A percentile compares a stretch with the other conserved stretches of the same genome.
Conservation (phyloP, 2,113 vertebrate genomes). For the Periophthalmodon schlosseri region DNA sequence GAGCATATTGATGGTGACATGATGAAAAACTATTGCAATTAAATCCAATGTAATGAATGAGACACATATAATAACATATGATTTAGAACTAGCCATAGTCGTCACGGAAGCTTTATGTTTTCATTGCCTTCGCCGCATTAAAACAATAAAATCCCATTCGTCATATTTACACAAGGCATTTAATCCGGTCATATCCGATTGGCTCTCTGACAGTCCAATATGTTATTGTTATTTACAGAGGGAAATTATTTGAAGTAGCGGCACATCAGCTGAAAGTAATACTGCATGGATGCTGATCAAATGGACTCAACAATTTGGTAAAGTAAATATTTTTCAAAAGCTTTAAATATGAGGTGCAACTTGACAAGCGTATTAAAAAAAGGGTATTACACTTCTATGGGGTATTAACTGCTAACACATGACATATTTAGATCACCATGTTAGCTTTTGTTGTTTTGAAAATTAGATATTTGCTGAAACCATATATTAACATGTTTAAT, state of each 20-base stretch:
- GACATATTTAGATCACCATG: no score
- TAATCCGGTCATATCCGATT: conserved; percentile 10
- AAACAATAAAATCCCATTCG: conserved; percentile 20
- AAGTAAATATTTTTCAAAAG: conserved; percentile 46
- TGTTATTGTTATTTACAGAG: conserved; percentile 17
- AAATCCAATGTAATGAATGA: background rate
- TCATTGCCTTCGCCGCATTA: conserved; percentile 6
- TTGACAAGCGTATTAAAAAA: no score
- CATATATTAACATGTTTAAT: no score
- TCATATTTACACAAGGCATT: conserved; percentile 23
- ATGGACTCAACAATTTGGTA: conserved; percentile 30
- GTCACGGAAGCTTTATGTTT: background rate
- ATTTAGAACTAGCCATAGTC: background rate
- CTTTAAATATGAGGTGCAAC: no score
- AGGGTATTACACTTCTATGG: no score
- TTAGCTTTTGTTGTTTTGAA: no score
- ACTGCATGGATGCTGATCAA: conserved; percentile 40
- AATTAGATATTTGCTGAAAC: no score
- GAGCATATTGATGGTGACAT: no score
- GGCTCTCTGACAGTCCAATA: conserved; percentile 39
- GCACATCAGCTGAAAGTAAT: conserved; percentile 21
- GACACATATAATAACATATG: background rate
- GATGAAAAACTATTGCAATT: no score
- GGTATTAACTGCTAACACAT: no score
- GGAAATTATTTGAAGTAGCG: conserved; percentile 26